Conservation (phyloP, 2,797 vertebrate species). For the Melanogrammus aeglefinus region DNA sequence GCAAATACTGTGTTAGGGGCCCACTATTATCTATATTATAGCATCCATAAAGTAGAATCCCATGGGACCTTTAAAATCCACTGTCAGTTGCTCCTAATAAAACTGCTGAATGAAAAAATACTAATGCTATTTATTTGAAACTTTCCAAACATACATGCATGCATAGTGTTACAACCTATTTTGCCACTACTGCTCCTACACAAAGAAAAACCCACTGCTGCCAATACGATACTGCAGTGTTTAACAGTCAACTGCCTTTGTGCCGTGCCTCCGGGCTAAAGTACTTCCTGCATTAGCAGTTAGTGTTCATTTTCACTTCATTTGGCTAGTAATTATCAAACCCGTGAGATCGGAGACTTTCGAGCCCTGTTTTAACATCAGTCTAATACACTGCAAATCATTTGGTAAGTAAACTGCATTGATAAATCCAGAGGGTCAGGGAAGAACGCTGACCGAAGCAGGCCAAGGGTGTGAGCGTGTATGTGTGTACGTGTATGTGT, state of each 20-base stretch:
- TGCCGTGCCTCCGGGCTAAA: neutral
- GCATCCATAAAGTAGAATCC: no score
- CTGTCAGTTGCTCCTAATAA: no score
- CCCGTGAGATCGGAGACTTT: neutral
- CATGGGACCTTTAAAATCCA: no score
- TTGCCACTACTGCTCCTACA: neutral
- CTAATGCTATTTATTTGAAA: neutral
- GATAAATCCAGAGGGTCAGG: neutral
- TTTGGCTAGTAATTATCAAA: neutral
- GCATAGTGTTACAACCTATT: neutral
- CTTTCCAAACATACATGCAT: neutral
- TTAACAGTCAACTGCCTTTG: neutral
- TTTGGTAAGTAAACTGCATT: neutral
- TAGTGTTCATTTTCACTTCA: neutral
- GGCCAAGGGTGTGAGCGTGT: neutral
- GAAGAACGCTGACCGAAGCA: neutral
- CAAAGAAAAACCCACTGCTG: neutral
- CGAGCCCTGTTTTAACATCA: neutral
- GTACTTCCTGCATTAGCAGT: slow-evolving; percentile 1
- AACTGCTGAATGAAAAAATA: no score
- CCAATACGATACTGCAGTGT: neutral
- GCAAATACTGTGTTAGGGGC: no score
- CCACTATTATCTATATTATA: no score
- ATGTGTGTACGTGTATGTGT: neutral
- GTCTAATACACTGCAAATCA: neutral